Evolutionary conservation across 2,888 invertebrate genomes (phyloP).

Genomic region (Rhodophaea formosa): DNA sequence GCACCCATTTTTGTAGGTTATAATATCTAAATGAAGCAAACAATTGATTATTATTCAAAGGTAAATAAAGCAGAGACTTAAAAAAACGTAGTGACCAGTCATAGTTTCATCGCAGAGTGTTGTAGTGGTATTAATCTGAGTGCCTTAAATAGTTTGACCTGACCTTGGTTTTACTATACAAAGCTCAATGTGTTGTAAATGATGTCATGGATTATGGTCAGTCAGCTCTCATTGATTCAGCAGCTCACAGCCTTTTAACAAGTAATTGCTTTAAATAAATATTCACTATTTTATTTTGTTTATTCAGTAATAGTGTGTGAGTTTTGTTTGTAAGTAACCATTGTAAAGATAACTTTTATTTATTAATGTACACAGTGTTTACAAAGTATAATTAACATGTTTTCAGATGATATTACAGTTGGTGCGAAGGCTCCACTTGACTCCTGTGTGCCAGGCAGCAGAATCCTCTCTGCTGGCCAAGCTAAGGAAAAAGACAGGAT

Average conservation of each 20-base stretch:
- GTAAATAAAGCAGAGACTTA: conserved; percentile 39
- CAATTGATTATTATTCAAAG: conserved; percentile 58
- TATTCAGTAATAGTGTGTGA: background rate
- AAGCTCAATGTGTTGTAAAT: conserved; percentile 38
- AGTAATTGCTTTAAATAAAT: background rate
- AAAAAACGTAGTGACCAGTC: background rate
- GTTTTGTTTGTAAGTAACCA: conserved; percentile 3
- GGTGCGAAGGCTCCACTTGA: conserved; percentile 81
- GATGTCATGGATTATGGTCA: conserved; percentile 42
- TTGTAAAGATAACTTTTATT: conserved; percentile 8
- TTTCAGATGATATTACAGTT: conserved; percentile 83
- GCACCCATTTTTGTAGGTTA: conserved; percentile 49
- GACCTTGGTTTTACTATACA: conserved; percentile 41
- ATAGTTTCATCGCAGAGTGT: background rate
- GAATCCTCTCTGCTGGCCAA: conserved; percentile 89
- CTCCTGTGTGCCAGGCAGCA: conserved; percentile 74
- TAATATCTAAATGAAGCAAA: conserved; percentile 58
- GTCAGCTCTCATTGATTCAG: background rate
- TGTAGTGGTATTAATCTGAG: conserved; percentile 26
- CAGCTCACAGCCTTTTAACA: background rate
- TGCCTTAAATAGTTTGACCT: conserved; percentile 28
- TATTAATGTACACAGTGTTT: conserved; percentile 18
- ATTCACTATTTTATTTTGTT: background rate
- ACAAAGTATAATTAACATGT: conserved; percentile 26
- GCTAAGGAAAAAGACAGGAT: conserved; percentile 96